Conservation (phyloP, 2,888 invertebrate genomes). For the Synergus itoensis region DNA sequence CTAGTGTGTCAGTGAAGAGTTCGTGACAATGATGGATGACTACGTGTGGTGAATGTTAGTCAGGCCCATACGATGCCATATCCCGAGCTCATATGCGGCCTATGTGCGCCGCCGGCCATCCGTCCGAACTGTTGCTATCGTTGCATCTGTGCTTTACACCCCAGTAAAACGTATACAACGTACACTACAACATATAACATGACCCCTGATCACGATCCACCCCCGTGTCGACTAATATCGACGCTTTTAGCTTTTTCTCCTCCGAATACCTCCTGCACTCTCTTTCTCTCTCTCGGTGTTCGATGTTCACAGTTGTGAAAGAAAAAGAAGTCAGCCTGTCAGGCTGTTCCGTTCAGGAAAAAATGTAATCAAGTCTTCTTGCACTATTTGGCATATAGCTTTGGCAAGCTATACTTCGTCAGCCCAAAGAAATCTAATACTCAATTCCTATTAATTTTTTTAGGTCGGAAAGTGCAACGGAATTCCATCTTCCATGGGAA, state of each 20-base stretch:
- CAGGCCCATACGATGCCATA: constrained; percentile 73
- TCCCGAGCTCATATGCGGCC: constrained; percentile 72
- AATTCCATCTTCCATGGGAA: constrained; percentile 16
- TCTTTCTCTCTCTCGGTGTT: too few relatives aligned
- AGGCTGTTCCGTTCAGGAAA: background rate
- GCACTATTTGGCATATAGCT: background rate
- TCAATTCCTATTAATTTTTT: constrained; percentile 47
- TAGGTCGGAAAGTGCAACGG: background rate
- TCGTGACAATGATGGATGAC: constrained; percentile 78
- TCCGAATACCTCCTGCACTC: constrained; percentile 33
- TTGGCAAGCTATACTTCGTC: background rate
- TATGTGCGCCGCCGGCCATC: constrained; percentile 66
- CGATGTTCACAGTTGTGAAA: background rate
- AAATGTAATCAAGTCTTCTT: constrained; percentile 25
- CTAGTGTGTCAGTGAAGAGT: constrained; percentile 71
- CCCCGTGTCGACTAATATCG: constrained; percentile 69
- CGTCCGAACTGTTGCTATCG: constrained; percentile 72
- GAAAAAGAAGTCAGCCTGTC: background rate
- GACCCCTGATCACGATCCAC: constrained; percentile 65
- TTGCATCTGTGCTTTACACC: constrained; percentile 72
- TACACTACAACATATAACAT: constrained; percentile 56
- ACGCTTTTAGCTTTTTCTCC: constrained; percentile 71
- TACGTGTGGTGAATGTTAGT: constrained; percentile 75
- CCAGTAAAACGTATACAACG: constrained; percentile 45
- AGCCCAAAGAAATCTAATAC: constrained; percentile 46